Base-by-base conservation (phyloP, 1,140 invertebrate genomes). In the Pteromalus puparum region DNA sequence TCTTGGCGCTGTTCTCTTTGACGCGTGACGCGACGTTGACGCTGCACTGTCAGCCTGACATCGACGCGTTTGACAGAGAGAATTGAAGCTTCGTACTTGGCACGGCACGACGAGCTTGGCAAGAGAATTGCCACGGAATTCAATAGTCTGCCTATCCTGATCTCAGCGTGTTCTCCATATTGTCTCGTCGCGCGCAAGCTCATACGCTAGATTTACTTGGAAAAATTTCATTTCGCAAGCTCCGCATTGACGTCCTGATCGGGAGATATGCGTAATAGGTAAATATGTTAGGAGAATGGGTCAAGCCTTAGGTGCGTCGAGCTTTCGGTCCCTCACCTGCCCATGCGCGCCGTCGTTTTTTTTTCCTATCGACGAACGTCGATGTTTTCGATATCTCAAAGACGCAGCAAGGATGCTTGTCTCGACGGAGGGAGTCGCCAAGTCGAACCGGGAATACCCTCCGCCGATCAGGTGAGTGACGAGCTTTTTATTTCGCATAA, bases 21-120 rank as follows among this genome's bases (percentile, higher is more conserved):
- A 91, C 87, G 87, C n/a, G n/a, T 91, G 90, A 91, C 89, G 87
- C 80, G 88, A 90, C 90, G 65, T 91, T 91, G 90, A 91, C 87
- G 87, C n/a, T n/a, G 53, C 30, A n/a, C n/a, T 13, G 13, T 38
- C 53, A 15, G 26, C 15, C n/a, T 7, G 28, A 24, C 26, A 30
- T 38, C 42, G 80, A 24, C 53, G n/a, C n/a, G n/a, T n/a, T n/a
- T n/a, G n/a, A n/a, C n/a, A 61, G 2, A 42, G n/a, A 12, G 38
- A 42, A 42, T 12, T 1, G 7, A n/a, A 42, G 46, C 46, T 48
- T 18, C 46, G 46, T 1, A 34, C 42, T 13, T 9, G 73, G 6
- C 1, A n/a, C 30, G 5, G 1, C 18, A 0, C n/a, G 26, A 38
- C n/a, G n/a, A n/a, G 38, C 9, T 10, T 38, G 38, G n/a, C 38